A percentile compares a stretch with the other conserved stretches of the same genome.
Evolutionary conservation across 2,888 invertebrate genomes (phyloP).

Genomic region (Acrobeloides nanus): DNA sequence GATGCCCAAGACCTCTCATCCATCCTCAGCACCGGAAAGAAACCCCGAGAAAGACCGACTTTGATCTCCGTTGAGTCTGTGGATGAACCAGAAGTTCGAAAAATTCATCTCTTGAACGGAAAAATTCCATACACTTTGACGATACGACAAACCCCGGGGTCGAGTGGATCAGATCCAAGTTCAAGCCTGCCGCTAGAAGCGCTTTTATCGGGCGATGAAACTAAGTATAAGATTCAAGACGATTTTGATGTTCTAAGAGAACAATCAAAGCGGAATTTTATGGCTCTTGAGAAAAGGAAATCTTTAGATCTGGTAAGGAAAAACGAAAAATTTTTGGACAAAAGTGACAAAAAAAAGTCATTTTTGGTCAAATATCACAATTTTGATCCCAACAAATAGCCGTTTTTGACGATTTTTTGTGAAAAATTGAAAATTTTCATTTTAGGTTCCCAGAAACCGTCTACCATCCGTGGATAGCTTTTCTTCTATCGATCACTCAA

Average conservation of each 20-base stretch:
- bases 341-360: conserved; percentile 4
- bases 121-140: conserved; percentile 52
- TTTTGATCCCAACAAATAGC: too few species aligned
- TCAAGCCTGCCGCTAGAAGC: background rate
- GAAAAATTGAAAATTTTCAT: conserved; percentile 5
- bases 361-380: conserved; percentile 3
- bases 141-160: conserved; percentile 31
- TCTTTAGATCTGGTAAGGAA: conserved; percentile 21
- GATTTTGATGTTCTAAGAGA: background rate
- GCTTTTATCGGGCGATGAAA: conserved; percentile 6
- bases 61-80: conserved; percentile 49
- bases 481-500: conserved; percentile 52
- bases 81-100: conserved; percentile 42
- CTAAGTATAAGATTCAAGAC: background rate
- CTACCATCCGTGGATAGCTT: conserved; percentile 51
- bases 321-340: conserved; percentile 6
- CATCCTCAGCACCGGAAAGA: conserved; percentile 6
- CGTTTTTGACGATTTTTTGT: conserved; percentile 3
- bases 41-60: conserved; percentile 22
- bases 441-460: conserved; percentile 42
- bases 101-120: conserved; percentile 27
- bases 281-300: conserved; percentile 13
- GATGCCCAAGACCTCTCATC: conserved; percentile 15
- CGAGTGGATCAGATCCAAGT: background rate
- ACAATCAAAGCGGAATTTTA: conserved; percentile 1